Base-by-base conservation (phyloP, 2,113 vertebrate species). In the Pachyramphus minor region DNA sequence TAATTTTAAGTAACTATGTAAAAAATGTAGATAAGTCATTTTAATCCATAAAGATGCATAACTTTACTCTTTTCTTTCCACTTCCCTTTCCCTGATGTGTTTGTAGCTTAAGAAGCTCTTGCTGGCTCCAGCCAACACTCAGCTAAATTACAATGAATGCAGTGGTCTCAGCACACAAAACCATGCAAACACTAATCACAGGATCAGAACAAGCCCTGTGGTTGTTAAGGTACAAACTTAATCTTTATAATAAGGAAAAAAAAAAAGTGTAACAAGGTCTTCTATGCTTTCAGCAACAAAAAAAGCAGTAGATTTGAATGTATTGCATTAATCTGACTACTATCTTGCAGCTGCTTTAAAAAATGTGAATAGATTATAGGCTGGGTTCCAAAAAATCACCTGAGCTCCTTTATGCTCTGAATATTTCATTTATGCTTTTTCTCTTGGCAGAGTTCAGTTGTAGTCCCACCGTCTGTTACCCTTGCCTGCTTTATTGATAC, bases 121-220 rank as follows among this genome's bases (percentile, higher is more conserved):
- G 98, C 98, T 99, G 98, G 99, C 99, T 93, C 99, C 99, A 62
- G 99, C 99, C 96, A 99, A 99, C 98, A 99, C 99, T 98, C 99
- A 99, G 98, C 98, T 99, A 98, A 99, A 99, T 98, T 99, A 99
- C 98, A 99, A 99, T 99, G 99, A 99, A 98, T 99, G 99, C 98
- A 99, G 98, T 97, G 99, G 99, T 98, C 98, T 99, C 98, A 99
- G 99, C 97, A 98, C 98, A 97, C 99, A 99, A 98, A 99, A 99
- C 98, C 99, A 99, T 99, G 99, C 98, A 98, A 98, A 98, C 97
- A 98, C 98, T 96, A 99, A 98, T 98, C 99, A 99, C 98, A 99
- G 99, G 98, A 99, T 99, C 98, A 98, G 99, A 98, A 98, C 99
- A 98, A 98, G 98, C 98, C 98, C 99, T 98, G 98, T 99, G 97